Evolutionary conservation across 2,888 invertebrate species (phyloP).

Genomic region (Colostygia pectinataria): DNA sequence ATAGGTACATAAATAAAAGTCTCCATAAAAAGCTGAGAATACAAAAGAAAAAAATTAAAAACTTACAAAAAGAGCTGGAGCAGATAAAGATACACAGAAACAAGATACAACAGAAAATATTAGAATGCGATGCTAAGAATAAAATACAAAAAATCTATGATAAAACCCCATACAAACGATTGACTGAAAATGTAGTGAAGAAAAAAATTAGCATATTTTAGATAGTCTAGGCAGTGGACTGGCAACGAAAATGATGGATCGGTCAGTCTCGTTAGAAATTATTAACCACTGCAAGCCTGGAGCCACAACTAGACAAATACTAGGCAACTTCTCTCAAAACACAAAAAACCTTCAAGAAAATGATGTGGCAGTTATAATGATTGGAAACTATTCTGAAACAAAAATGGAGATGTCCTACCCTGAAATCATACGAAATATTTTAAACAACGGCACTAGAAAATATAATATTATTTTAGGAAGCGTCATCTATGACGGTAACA

Average conservation of each 20-base stretch:
- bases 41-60: too few species aligned
- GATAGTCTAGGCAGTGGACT: not conserved
- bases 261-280: not conserved
- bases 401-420: not conserved
- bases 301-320: not conserved
- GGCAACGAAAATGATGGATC: not conserved
- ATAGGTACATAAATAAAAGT: too few species aligned
- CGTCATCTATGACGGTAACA: not conserved
- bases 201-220: too few species aligned
- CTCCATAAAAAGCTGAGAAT: too few species aligned
- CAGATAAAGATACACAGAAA: too few species aligned
- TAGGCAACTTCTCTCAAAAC: not conserved
- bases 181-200: too few species aligned
- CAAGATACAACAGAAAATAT: too few species aligned
- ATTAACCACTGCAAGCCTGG: not conserved
- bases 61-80: too few species aligned
- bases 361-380: not conserved
- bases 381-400: not conserved
- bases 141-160: too few species aligned
- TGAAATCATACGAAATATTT: not conserved
- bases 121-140: too few species aligned
- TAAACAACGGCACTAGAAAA: not conserved
- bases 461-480: not conserved
- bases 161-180: too few species aligned
- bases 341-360: not conserved